Evolutionary conservation across 2,888 invertebrate genomes (phyloP).

Genomic region (Noctuana brunneofusca): DNA sequence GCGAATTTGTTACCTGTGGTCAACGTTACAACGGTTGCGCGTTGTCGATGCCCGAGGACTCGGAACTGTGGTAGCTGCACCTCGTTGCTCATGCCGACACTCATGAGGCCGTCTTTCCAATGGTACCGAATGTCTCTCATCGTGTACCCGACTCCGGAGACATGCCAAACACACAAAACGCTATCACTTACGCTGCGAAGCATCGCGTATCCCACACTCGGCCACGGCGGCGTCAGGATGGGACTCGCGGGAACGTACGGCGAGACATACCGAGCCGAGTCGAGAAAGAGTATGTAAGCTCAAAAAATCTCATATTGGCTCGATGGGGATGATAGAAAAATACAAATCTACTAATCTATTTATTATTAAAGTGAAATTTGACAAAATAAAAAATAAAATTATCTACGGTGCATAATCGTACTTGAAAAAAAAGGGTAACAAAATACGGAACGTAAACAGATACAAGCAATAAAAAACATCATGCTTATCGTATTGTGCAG

Average conservation of each 20-base stretch:
- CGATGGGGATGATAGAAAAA: slow-evolving; percentile 70
- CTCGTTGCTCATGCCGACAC: slow-evolving; percentile 97
- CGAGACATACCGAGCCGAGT: slow-evolving; percentile 54
- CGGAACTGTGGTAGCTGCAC: slow-evolving; percentile 98
- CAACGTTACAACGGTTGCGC: slow-evolving; percentile 95
- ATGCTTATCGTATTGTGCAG: slow-evolving; percentile 42
- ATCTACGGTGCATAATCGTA: slow-evolving; percentile 27
- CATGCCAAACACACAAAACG: slow-evolving; percentile 83
- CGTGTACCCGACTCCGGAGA: slow-evolving; percentile 96
- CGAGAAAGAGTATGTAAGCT: slow-evolving; percentile 42
- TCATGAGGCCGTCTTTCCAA: slow-evolving; percentile 96
- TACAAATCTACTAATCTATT: slow-evolving; percentile 60
- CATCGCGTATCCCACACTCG: slow-evolving; percentile 62
- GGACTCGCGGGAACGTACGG: slow-evolving; percentile 54
- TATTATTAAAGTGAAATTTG: slow-evolving; percentile 46
- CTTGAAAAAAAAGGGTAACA: slow-evolving; percentile 10
- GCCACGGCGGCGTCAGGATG: slow-evolving; percentile 52
- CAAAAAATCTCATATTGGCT: slow-evolving; percentile 49
- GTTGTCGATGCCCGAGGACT: slow-evolving; percentile 97
- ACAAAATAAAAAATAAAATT: slow-evolving; percentile 36
- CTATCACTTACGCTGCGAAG: slow-evolving; percentile 82
- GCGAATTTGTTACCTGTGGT: slow-evolving; percentile 92
- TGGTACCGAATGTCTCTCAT: slow-evolving; percentile 98
- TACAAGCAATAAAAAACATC: slow-evolving; percentile 35
- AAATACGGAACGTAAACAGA: slow-evolving; percentile 31